Base-by-base conservation (phyloP, 2,797 vertebrate genomes). In the Dermochelys coriacea region DNA sequence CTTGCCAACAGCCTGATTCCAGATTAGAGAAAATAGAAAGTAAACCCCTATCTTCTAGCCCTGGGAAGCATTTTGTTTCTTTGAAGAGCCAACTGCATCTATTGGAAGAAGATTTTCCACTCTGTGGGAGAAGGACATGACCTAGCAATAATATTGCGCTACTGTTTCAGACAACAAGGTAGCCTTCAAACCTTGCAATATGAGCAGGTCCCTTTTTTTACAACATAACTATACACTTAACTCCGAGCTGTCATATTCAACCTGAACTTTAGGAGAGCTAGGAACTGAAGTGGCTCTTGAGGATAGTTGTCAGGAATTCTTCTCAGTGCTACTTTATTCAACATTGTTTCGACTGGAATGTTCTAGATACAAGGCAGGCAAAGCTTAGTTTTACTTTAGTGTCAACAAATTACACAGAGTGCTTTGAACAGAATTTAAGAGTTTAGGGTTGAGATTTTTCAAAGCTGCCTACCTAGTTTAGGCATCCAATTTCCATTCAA, bases 251-350 rank as follows among this genome's bases (percentile, higher is more conserved):
- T 64, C 11, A 3, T 37, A 51, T 84, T 85, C 61, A 5, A 5
- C 8, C 2, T 45, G 59, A 95, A 51, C 10, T 82, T 61, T 4
- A 12, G 61, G 21, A 94, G 68, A 51, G 59, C 0, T 0, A 88
- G 37, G 52, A 92, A 27, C 52, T 0, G 0, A 92, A 96, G 89
- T 87, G 94, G 88, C 50, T 23, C 91, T 96, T 82, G 86, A 96
- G 71, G 41, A 9, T 85, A 54, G 87, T 91, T 52, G 83, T 89
- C 79, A 95, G 92, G 86, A 96, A 85, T 95, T 95, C 93, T 94
- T 84, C 93, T 97, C 93, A 83, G 15, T 84, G 85, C 86, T 93
- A 54, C 88, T 95, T 80, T 86, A 86, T 87, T 89, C 4, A 2
- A 59, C 29, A 82, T 59, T 5, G 0, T 84, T 79, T 54, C 81